Base-by-base conservation (phyloP, 2,797 vertebrate genomes). In the Chloroceryle inda region DNA sequence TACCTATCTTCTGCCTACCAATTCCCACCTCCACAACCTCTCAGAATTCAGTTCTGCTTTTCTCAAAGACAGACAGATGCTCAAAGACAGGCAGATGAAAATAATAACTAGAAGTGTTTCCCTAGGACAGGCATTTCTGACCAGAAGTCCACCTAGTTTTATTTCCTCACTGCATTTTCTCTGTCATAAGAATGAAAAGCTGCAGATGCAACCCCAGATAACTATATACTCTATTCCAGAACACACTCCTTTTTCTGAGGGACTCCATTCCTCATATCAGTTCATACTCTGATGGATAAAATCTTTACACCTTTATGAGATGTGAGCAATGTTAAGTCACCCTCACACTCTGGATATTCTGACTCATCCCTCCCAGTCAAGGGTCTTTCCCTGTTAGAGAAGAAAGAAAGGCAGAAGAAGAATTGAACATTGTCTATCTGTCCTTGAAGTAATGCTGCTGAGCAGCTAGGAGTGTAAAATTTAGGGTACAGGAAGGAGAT, bases 361-460 rank as follows among this genome's bases (percentile, higher is more conserved):
- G 29, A 47, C 23, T 50, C 23, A 5, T n/a, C 23, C 47, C 47
- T 49, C 19, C 17, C 21, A 24, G 13, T 42, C 10, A 50, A 75
- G 18, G 23, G 6, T 35, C n/a, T 58, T 83, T 67, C 15, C 22
- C 53, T 26, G 15, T 26, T 49, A 4, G 20, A 79, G 50, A 62
- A 38, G 45, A 68, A n/a, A 6, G 10, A 40, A 69, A 82, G 23
- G 20, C 15, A 59, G 55, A 67, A 82, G 52, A n/a, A 56, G 50
- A 66, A 45, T 3, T 35, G 58, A 20, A 37, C 15, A 4, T 7
- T 1, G 0, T 59, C n/a, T 31, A 16, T 13, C 11, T 82, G 3
- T 13, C 72, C 16, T 21, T 59, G 72, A 58, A 40, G 18, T 35
- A 44, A 85, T 42, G 5, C 3, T 45, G 6, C 16, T 75, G 53